These are phyloP conservation scores for Neosilurus mollespiculum DNA, from an alignment of 2,797 vertebrate genomes.

Conservation along the genomic window DNA sequence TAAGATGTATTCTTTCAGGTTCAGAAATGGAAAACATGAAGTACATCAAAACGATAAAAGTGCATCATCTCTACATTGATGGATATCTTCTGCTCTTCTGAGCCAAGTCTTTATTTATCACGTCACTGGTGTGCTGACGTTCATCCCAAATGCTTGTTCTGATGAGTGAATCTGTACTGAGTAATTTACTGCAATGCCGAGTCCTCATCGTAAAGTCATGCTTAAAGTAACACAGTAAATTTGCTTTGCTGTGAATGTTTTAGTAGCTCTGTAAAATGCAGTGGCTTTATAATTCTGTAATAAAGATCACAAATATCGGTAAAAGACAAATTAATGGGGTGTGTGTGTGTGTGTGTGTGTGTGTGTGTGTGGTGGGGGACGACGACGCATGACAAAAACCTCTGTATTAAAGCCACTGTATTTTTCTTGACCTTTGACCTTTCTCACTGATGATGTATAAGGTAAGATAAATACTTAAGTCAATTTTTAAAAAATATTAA, in stretches of 20 bases:
- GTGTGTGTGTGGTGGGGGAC: too few relatives aligned
- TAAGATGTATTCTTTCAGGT: neutral
- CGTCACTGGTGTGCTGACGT: neutral
- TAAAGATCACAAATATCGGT: conserved; percentile 3
- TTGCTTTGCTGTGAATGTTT: neutral
- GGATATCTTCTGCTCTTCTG: neutral
- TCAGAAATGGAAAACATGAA: neutral
- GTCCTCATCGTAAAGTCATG: neutral
- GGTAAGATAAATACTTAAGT: neutral
- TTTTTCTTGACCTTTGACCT: neutral
- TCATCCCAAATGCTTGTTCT: neutral
- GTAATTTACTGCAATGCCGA: neutral
- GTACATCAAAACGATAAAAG: neutral
- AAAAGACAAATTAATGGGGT: neutral
- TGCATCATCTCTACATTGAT: neutral
- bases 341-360: too few relatives aligned
- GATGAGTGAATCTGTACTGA: neutral
- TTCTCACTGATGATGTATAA: neutral
- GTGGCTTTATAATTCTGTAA: neutral
- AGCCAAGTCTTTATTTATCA: neutral
- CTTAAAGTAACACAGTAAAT: neutral
- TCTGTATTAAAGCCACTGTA: neutral
- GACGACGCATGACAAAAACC: too few relatives aligned
- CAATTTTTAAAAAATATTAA: too few relatives aligned
- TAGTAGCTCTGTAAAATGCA: conserved; percentile 4